A percentile compares a stretch with the other conserved stretches of the same genome.
phyloP scores from a whole-genome alignment of 2,797 vertebrate genomes.

The Phalanger gymnotis region DNA sequence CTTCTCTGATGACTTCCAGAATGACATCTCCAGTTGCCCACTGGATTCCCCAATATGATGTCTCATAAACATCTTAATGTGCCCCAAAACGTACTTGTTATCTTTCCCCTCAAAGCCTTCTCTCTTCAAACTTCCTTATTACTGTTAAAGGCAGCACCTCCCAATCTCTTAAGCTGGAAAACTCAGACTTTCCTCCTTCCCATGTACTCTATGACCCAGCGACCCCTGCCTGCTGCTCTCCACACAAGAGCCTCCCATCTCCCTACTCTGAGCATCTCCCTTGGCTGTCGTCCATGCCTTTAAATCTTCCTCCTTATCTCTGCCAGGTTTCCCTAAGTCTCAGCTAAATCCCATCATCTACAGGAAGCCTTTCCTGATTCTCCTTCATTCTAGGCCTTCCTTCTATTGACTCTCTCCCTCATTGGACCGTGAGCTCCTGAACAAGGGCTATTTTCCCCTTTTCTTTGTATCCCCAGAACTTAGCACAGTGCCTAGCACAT shows the following conservation, averaged over 20 bases:
- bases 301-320: neutral
- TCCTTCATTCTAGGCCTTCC: neutral
- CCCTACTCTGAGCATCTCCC: neutral
- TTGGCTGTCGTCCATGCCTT: neutral
- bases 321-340: neutral
- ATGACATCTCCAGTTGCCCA: neutral
- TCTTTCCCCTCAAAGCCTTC: neutral
- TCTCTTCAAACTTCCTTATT: neutral
- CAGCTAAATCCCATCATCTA: neutral
- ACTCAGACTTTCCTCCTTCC: neutral
- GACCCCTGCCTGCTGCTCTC: neutral
- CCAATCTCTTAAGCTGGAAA: neutral
- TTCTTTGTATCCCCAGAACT: neutral
- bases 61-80: neutral
- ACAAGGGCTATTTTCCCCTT: neutral
- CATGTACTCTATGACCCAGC: neutral
- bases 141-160: neutral
- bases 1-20: neutral
- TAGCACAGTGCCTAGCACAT: neutral
- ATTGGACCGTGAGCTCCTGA: neutral
- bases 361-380: neutral
- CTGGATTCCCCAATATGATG: neutral
- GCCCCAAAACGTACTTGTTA: neutral
- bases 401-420: neutral
- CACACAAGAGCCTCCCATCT: neutral